phyloP scores from a whole-genome alignment of 2,888 invertebrate genomes.

The Gryllus longicercus region DNA sequence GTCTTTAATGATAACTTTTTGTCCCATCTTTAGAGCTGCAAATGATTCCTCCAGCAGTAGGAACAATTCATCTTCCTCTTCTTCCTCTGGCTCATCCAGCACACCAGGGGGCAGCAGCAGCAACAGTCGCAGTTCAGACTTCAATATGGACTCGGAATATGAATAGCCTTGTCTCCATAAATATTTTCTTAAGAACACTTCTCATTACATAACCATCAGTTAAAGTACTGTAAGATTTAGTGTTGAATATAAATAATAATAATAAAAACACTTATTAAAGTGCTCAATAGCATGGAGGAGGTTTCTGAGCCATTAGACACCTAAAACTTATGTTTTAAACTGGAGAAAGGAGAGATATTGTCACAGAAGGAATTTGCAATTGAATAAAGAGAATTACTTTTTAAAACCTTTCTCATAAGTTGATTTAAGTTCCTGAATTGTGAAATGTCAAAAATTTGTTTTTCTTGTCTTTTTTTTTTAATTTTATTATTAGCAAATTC shows the following conservation, averaged over 20 bases:
- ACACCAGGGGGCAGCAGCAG: slow-evolving; percentile 31
- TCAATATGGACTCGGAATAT: slow-evolving; percentile 35
- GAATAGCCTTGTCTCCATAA: slow-evolving; percentile 30
- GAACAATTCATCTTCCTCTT: slow-evolving; percentile 33
- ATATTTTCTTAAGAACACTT: slow-evolving; percentile 11
- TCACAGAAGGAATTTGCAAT: too few relatives aligned
- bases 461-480: too few relatives aligned
- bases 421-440: too few relatives aligned
- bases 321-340: not conserved
- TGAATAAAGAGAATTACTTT: too few relatives aligned
- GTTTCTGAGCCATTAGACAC: not conserved
- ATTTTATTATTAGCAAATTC: too few relatives aligned
- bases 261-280: slow-evolving; percentile 18
- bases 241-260: slow-evolving; percentile 19
- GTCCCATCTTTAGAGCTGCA: slow-evolving; percentile 31
- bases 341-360: too few relatives aligned
- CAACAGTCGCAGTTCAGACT: slow-evolving; percentile 31
- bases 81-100: slow-evolving; percentile 29
- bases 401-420: too few relatives aligned
- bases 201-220: slow-evolving; percentile 2
- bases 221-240: slow-evolving; percentile 18
- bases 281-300: not conserved
- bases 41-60: slow-evolving; percentile 33
- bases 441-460: too few relatives aligned
- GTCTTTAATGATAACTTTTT: too few relatives aligned